A percentile compares a stretch with the other conserved stretches of the same genome.
These are phyloP conservation scores for Drosophila gunungcola DNA, from an alignment of 1,140 invertebrate species.

Conservation along the genomic window DNA sequence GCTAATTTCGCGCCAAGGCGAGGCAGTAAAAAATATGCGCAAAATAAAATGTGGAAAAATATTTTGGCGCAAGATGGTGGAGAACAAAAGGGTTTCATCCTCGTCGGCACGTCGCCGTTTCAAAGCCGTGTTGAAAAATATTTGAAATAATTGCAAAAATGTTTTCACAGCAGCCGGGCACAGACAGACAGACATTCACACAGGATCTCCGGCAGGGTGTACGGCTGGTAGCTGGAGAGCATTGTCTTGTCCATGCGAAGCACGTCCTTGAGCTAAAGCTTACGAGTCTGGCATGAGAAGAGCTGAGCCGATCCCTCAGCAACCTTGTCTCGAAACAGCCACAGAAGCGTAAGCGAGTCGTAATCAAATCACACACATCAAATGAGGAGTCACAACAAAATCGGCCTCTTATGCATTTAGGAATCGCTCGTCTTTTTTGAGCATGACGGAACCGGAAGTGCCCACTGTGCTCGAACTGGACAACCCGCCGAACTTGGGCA, in stretches of 20 bases:
- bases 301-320: not conserved
- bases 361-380: not conserved
- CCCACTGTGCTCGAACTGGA: not conserved
- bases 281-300: not conserved
- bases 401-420: not conserved
- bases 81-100: conserved; percentile 52
- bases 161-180: conserved; percentile 34
- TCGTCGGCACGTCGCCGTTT: conserved; percentile 72
- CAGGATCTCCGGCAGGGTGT: not conserved
- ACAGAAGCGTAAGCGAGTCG: not conserved
- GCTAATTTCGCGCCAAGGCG: conserved; percentile 77
- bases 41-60: conserved; percentile 82
- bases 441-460: not conserved
- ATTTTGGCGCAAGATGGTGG: conserved; percentile 63
- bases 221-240: not conserved
- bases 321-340: not conserved
- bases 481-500: not conserved
- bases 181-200: not conserved
- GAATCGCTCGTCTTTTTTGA: not conserved
- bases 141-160: conserved; percentile 83
- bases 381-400: no score
- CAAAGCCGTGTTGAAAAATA: conserved; percentile 81
- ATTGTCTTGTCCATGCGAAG: conserved; percentile 15
- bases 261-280: not conserved
- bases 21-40: conserved; percentile 57